phyloP scores from a whole-genome alignment of 2,888 invertebrate genomes.

The Pollenia amentaria region DNA sequence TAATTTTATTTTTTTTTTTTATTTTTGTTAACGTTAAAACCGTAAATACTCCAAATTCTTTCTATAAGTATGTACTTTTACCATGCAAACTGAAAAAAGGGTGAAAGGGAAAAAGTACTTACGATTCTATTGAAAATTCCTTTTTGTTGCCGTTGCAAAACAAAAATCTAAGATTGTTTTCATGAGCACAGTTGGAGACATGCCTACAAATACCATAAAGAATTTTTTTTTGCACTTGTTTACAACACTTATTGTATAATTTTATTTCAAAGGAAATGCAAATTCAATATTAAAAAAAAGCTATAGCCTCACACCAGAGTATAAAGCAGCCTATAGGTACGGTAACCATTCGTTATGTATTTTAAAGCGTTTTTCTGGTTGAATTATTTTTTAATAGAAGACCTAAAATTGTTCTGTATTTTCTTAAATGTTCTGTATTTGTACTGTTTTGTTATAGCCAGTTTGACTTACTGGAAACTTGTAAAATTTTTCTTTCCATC shows the following conservation, averaged over 20 bases:
- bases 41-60: constrained; percentile 16
- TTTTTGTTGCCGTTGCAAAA: constrained; percentile 16
- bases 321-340: no score
- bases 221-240: not conserved
- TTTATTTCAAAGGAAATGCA: no score
- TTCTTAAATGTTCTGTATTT: no score
- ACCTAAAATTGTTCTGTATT: no score
- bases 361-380: no score
- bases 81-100: not conserved
- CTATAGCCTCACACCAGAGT: no score
- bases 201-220: not conserved
- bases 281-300: no score
- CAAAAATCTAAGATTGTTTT: constrained; percentile 31
- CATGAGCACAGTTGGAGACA: not conserved
- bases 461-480: no score
- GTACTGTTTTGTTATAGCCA: no score
- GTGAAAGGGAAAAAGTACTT: not conserved
- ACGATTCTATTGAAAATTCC: constrained; percentile 45
- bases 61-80: not conserved
- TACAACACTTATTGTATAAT: constrained; percentile 20
- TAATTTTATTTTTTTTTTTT: constrained; percentile 35
- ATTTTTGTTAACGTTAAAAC: not conserved
- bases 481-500: no score
- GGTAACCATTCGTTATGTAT: no score
- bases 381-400: no score